phyloP scores from a whole-genome alignment of 2,797 vertebrate genomes.

The Lepidocolaptes lacrymiger region DNA sequence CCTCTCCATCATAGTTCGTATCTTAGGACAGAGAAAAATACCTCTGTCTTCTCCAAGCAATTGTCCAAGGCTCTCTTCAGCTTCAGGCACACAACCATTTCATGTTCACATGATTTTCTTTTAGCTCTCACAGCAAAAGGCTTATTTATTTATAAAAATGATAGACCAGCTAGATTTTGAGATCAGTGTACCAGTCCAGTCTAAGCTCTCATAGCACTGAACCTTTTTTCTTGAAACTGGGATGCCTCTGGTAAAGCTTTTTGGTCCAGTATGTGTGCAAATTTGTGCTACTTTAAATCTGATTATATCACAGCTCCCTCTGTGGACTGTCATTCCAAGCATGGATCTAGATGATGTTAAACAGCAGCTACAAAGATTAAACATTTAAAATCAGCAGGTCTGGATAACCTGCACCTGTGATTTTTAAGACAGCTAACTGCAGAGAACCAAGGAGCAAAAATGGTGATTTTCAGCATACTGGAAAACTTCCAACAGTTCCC shows the following conservation, averaged over 20 bases:
- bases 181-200: not conserved
- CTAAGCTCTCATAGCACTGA: not conserved
- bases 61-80: not conserved
- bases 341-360: constrained; percentile 10
- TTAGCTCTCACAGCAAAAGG: not conserved
- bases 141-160: not conserved
- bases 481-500: constrained; percentile 24
- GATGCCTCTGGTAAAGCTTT: not conserved
- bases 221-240: not conserved
- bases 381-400: constrained; percentile 37
- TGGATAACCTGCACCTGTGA: constrained; percentile 30
- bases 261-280: not conserved
- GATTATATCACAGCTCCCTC: not conserved
- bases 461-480: not conserved
- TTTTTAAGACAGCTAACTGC: not conserved
- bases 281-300: not conserved
- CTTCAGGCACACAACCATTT: not conserved
- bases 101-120: not conserved
- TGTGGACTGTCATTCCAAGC: not conserved
- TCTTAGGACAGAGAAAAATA: not conserved
- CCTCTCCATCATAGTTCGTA: not conserved
- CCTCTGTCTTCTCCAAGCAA: not conserved
- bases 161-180: not conserved
- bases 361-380: constrained; percentile 38
- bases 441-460: not conserved